Evolutionary conservation across 2,888 invertebrate species (phyloP), one percentile per base, ranked within the genome.

Genomic region (Drosophila neonasuta): DNA sequence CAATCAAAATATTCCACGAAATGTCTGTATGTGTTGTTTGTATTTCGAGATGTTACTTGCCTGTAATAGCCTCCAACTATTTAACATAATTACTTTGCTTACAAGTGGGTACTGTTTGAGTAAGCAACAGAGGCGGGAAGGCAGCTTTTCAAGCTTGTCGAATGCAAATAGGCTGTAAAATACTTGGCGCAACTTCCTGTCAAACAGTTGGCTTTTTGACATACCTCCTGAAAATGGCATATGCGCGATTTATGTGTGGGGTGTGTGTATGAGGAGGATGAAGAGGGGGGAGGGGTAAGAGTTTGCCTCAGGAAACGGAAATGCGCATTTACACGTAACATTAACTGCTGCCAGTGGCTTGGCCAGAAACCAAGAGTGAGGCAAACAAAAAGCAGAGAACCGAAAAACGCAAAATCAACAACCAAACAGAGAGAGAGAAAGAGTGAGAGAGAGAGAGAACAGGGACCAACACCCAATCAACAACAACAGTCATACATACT

Each of bases 271-370:
- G 32, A 32, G 17, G 10, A 7, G 57, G 58, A 2, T 36, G 54
- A 15, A 13, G 32, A 17, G n/a, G 20, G 15, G 30, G 69, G 44
- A 54, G 15, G 67, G 46, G 51, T 15, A 54, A 64, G 58, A 65
- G 49, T 24, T 58, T 58, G 75, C 75, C 67, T 52, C 82, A 77
- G 85, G 82, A 83, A 86, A 72, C 83, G 87, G 87, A 86, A 83
- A 83, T 86, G 87, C 87, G 82, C 87, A 86, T 83, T 86, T 83
- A 83, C 86, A 83, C 87, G 82, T 85, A 83, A 86, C 82, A 83
- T 83, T 86, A 86, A 83, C 80, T 77, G 87, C 82, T 69, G 74
- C 80, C 73, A 72, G 72, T 57, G 68, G 55, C 56, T 79, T 42
- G 65, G 60, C 58, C 63, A 66, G 24, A 54, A 66, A 62, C 66